Base-by-base conservation (phyloP, 2,888 invertebrate genomes). In the Cerastoderma edule region DNA sequence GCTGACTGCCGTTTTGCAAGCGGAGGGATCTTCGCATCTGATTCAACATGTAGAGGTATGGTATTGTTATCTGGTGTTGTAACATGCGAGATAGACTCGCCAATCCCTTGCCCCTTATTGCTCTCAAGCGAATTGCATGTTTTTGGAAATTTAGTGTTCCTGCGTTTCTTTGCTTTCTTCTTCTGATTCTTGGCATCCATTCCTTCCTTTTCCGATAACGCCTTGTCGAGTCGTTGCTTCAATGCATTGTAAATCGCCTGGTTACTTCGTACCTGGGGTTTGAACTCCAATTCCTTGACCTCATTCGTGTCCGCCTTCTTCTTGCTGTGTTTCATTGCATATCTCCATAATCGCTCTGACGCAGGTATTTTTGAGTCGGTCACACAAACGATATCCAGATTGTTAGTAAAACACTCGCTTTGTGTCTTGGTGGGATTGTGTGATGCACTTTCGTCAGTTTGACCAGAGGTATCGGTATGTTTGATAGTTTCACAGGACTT, bases 321-420 rank as follows among this genome's bases (percentile, higher is more conserved):
- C 48, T 75, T 70, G 10, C 75, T 69, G 44, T 81, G 78, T 30
- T 60, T 68, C 30, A 81, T 76, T 1, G 81, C 81, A 48, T 70
- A 81, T 35, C 81, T 35, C 81, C 81, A 81, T 10, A 81, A 64
- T 24, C 78, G 64, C 44, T 81, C 78, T 0, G 75, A 81, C 0
- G 60, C 54, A n/a, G 81, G 81, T 1, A 78, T 68, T 30, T 71
- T 67, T 0, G 57, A 19, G 24, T 75, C 68, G 30, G 67, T 78
- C 0, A 81, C 65, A 19, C 53, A 72, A 6, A 77, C 72, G 2
- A 71, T 56, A 22, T 71, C 68, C 2, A 67, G 66, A 48, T 81
- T 75, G 19, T 64, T 44, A 2, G 78, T 13, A 27, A 33, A 44
- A 50, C 81, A 78, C 63, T 78, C 81, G 44, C 81, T 81, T 39